Base-by-base conservation (phyloP, 2,797 vertebrate species). In the Gouania willdenowi region DNA sequence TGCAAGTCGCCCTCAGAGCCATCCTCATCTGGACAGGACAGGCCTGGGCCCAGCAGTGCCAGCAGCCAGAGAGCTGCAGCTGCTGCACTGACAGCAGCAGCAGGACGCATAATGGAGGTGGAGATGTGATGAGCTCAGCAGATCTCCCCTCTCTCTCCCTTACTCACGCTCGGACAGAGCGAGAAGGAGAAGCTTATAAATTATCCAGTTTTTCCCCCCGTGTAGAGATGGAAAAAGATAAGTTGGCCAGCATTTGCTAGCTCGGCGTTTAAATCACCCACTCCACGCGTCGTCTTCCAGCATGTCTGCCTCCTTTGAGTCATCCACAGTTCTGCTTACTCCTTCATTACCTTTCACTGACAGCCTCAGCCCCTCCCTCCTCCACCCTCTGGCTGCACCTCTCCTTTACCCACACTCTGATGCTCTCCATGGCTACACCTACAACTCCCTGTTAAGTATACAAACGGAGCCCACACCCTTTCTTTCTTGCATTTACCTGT, bases 271-370 rank as follows among this genome's bases (percentile, higher is more conserved):
- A 16, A 41, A 33, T 74, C 59, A 76, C 43, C 49, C 11, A 32
- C 36, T 73, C 38, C 46, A 55, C 4, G 32, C 11, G 51, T 51
- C 46, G 25, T 51, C 41, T 49, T 61, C 46, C 66, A 42, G 50
- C 41, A 52, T 17, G 35, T 45, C 49, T 69, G 36, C 61, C 61
- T 49, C 60, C 68, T 21, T 36, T 32, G 21, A 47, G 17, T 44
- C 75, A 79, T 58, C 63, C 75, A 75, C 72, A 67, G 60, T 82
- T 79, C 75, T 83, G 79, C 83, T 79, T 73, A 76, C 66, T 64
- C 57, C 55, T 65, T 82, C 64, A 63, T 75, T 81, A 83, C 67
- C 42, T 66, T 65, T 75, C 63, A 40, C 60, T 69, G 65, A 70
- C 74, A 72, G 70, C 46, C 72, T 79, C 77, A 8, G 75, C 47